phyloP scores from a whole-genome alignment of 2,888 invertebrate species.

The Zygothrica quintamaculata region DNA sequence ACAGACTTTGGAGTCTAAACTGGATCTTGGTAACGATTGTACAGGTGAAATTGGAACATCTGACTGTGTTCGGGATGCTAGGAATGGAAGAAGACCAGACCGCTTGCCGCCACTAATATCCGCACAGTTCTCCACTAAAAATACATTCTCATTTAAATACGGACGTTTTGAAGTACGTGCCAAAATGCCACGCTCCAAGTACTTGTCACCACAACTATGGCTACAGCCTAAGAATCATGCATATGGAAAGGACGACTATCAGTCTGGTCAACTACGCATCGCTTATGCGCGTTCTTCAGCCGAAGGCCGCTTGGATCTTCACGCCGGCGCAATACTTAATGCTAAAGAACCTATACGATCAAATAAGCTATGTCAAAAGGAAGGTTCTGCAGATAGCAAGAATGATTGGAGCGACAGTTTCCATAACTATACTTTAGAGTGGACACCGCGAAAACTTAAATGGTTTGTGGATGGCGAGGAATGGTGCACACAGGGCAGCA shows the following conservation, averaged over 20 bases:
- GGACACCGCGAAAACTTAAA: slow-evolving; percentile 85
- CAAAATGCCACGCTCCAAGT: slow-evolving; percentile 90
- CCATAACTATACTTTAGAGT: slow-evolving; percentile 89
- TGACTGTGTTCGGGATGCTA: slow-evolving; percentile 72
- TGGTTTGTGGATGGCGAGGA: slow-evolving; percentile 86
- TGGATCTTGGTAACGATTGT: slow-evolving; percentile 74
- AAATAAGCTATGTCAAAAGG: slow-evolving; percentile 68
- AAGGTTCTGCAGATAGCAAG: slow-evolving; percentile 21
- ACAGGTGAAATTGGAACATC: slow-evolving; percentile 71
- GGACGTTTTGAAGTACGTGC: slow-evolving; percentile 89
- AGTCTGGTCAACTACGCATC: slow-evolving; percentile 90
- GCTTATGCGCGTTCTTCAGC: slow-evolving; percentile 86
- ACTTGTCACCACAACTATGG: slow-evolving; percentile 90
- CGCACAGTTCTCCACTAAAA: slow-evolving; percentile 87
- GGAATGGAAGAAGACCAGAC: slow-evolving; percentile 39
- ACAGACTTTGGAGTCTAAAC: slow-evolving; percentile 26
- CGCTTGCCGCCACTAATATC: slow-evolving; percentile 89
- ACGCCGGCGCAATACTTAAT: slow-evolving; percentile 74
- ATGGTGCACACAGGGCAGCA: slow-evolving; percentile 85
- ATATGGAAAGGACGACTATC: slow-evolving; percentile 86
- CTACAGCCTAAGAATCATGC: slow-evolving; percentile 87
- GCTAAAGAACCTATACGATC: slow-evolving; percentile 74
- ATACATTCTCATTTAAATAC: slow-evolving; percentile 88
- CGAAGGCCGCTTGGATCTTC: slow-evolving; percentile 68
- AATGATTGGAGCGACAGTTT: slow-evolving; percentile 86